Evolutionary conservation across 2,797 vertebrate genomes (phyloP), one percentile per base, ranked within the genome.

Genomic region (Fratercula arctica): DNA sequence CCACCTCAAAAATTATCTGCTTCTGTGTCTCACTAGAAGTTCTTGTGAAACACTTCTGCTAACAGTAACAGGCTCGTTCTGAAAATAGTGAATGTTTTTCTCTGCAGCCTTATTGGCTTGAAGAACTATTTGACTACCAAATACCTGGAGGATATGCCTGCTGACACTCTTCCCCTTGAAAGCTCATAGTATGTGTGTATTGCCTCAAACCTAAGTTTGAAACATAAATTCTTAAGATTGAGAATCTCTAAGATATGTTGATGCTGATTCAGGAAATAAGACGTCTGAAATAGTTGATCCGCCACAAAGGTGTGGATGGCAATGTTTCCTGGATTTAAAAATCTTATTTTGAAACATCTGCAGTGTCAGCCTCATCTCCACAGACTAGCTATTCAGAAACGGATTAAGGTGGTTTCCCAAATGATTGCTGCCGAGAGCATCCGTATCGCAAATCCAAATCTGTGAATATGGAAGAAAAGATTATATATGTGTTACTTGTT

Each of bases 1-100:
- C 81, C 8, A 10, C 41, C 50, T 85, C 68, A 90, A 78, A 95
- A 85, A 57, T 73, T 33, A 23, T 66, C 74, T 72, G 78, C 57
- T 89, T 68, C 16, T 8, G 18, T 92, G 64, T 87, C 50, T 90
- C 39, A 19, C 56, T 89, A 53, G 59, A 74, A 74, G 20, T 85
- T 90, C 56, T 75, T 68, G 70, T 80, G 84, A 95, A 94, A 48
- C 87, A 43, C 53, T 90, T 83, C 41, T 91, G 31, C 41, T 72
- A 78, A 72, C 41, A 83, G 72, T 86, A 81, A 33, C 81, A 72
- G 72, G 21, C 37, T 93, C 37, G 85, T 94, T 70, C 41, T 92
- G 92, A 78, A 94, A 94, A 60, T 33, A 89, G 33, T 54, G 21
- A 53, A 5, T 66, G 15, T 76, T 89, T 25, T 35, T 80, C 25